Conservation (phyloP, 30 jellyfish, hydroid and myxozoan species). For the Cassiopea andromeda region DNA sequence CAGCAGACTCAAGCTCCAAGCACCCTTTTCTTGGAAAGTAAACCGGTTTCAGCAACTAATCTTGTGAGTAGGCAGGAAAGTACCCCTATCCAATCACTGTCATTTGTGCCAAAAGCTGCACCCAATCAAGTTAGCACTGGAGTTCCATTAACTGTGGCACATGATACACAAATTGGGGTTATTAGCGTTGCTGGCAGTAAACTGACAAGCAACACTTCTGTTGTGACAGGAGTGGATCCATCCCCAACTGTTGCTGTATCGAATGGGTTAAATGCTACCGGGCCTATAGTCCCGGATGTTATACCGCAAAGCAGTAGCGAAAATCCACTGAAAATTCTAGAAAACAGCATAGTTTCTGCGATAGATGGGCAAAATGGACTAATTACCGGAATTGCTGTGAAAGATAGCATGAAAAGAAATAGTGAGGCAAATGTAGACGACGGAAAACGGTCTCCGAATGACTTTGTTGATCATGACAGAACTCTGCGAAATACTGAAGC, state of each 20-base stretch:
- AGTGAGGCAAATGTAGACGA: neutral
- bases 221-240: neutral
- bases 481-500: slow-evolving; percentile 49
- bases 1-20: neutral
- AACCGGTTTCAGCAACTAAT: neutral
- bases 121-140: neutral
- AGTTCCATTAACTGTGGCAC: neutral
- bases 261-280: neutral
- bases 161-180: neutral
- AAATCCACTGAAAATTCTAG: neutral
- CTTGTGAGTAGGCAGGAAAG: neutral
- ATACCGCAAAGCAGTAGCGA: neutral
- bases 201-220: neutral
- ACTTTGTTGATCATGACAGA: slow-evolving; percentile 48
- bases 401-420: neutral
- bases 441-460: neutral
- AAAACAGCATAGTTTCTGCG: neutral
- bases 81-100: neutral
- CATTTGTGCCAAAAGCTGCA: slow-evolving; percentile 1
- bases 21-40: neutral
- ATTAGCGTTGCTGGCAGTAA: neutral
- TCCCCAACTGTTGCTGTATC: neutral
- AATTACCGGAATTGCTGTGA: neutral
- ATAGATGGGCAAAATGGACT: neutral
- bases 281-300: neutral